These are phyloP conservation scores for Drosophila rellima DNA, from an alignment of 2,888 invertebrate species.

Conservation along the genomic window DNA sequence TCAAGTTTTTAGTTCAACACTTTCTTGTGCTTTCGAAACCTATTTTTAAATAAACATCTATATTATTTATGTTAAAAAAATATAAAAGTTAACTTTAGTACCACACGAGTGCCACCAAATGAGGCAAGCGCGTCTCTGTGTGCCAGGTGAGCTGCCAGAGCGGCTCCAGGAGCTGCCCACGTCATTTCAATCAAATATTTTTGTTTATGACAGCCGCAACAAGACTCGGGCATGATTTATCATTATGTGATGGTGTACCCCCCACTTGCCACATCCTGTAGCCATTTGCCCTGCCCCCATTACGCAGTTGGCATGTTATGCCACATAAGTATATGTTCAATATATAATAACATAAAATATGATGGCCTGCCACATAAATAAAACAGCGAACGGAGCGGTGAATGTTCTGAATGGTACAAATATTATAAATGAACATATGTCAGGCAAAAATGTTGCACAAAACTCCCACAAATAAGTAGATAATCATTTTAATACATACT, in stretches of 20 bases:
- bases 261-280: constrained; percentile 1
- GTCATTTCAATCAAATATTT: constrained; percentile 74
- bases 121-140: no score
- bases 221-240: constrained; percentile 64
- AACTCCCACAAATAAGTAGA: constrained; percentile 11
- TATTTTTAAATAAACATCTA: no score
- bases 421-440: constrained; percentile 64
- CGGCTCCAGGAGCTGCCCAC: constrained; percentile 40
- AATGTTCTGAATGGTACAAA: constrained; percentile 47
- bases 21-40: no score
- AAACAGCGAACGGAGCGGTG: constrained; percentile 45
- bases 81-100: no score
- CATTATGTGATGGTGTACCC: constrained; percentile 59
- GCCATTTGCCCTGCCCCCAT: background rate
- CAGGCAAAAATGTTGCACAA: constrained; percentile 49
- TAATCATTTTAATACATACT: constrained; percentile 6
- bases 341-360: constrained; percentile 75
- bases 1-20: no score
- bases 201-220: constrained; percentile 69
- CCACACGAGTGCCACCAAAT: no score
- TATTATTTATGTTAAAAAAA: no score
- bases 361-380: constrained; percentile 72
- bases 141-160: constrained; percentile 51
- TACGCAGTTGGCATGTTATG: constrained; percentile 48
- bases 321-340: constrained; percentile 75